Evolutionary conservation across 2,888 invertebrate species (phyloP).

Genomic region (Drosophila quinaria): DNA sequence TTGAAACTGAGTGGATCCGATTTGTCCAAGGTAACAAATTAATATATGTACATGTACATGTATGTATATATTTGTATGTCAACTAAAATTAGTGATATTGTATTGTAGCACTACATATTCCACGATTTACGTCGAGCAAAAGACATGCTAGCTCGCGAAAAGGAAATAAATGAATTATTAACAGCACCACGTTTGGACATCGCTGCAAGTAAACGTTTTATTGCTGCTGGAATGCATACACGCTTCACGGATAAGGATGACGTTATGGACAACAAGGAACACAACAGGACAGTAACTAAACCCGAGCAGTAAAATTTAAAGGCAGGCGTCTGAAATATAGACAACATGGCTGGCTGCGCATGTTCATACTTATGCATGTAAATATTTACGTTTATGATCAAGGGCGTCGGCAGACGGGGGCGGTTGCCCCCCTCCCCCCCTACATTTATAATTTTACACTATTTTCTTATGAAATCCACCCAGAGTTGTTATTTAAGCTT

Average conservation of each 20-base stretch:
- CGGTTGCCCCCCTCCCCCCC: no score
- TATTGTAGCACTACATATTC: slow-evolving; percentile 49
- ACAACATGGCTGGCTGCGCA: no score
- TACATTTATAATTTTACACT: no score
- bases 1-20: slow-evolving; percentile 57
- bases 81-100: not conserved
- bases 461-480: no score
- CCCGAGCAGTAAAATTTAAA: not conserved
- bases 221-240: slow-evolving; percentile 58
- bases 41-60: not conserved
- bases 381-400: no score
- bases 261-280: slow-evolving; percentile 39
- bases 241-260: slow-evolving; percentile 54
- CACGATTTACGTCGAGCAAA: slow-evolving; percentile 57
- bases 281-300: slow-evolving; percentile 18
- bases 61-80: no score
- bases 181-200: slow-evolving; percentile 54
- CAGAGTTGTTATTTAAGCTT: no score
- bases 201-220: slow-evolving; percentile 61
- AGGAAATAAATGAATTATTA: slow-evolving; percentile 38
- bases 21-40: slow-evolving; percentile 40
- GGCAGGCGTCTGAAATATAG: not conserved
- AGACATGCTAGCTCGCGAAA: slow-evolving; percentile 57
- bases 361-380: no score
- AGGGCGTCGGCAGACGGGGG: no score